Conservation (phyloP, 1,140 invertebrate species). For the Drosophila parabipectinata region DNA sequence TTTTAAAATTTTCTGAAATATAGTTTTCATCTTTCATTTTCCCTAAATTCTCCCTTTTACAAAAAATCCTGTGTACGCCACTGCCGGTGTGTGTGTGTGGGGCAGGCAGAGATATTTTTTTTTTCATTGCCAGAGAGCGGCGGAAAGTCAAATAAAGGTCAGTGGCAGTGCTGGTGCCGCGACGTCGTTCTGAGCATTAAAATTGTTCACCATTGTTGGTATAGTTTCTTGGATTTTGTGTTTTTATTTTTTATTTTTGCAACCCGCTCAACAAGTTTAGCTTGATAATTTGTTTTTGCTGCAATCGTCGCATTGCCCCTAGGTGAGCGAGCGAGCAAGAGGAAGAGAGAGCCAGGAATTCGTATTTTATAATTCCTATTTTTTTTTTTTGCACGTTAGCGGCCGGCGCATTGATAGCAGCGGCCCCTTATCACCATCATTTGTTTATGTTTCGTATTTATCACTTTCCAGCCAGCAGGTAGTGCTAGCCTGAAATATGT, state of each 20-base stretch:
- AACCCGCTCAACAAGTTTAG: slow-evolving; percentile 76
- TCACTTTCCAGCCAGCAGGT: slow-evolving; percentile 58
- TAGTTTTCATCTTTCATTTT: neutral
- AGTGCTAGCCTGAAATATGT: slow-evolving; percentile 44
- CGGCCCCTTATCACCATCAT: slow-evolving; percentile 59
- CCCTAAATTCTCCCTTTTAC: neutral
- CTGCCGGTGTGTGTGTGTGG: slow-evolving; percentile 39
- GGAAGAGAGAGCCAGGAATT: slow-evolving; percentile 29
- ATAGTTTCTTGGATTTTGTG: slow-evolving; percentile 53
- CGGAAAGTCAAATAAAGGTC: slow-evolving; percentile 79
- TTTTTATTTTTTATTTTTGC: slow-evolving; percentile 21
- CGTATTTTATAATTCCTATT: slow-evolving; percentile 9
- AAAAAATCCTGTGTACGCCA: slow-evolving; percentile 6
- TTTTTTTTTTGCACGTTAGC: slow-evolving; percentile 13
- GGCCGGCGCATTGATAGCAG: slow-evolving; percentile 70
- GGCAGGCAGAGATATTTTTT: slow-evolving; percentile 67
- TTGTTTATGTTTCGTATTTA: slow-evolving; percentile 77
- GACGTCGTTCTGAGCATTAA: slow-evolving; percentile 59
- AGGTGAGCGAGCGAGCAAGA: neutral
- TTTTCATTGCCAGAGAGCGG: slow-evolving; percentile 70
- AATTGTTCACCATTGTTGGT: slow-evolving; percentile 74
- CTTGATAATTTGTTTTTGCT: slow-evolving; percentile 63
- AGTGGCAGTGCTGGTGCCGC: slow-evolving; percentile 60
- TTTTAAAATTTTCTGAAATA: too few relatives aligned
- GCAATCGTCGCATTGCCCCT: slow-evolving; percentile 19